phyloP scores from a whole-genome alignment of 2,888 invertebrate species.

The Zygaena filipendulae region DNA sequence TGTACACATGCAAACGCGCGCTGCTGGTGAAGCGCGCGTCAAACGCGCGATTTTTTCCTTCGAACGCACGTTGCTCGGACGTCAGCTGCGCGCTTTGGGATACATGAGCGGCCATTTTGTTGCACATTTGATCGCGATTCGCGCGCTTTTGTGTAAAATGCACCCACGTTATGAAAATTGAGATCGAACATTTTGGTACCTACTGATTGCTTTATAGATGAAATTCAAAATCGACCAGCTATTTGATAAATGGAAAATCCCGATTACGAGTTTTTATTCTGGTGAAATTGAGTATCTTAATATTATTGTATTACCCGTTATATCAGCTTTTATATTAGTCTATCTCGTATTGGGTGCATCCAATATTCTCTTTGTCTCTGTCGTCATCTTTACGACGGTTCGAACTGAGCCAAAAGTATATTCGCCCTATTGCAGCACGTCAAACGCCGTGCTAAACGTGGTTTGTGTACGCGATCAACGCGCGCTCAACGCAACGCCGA shows the following conservation, averaged over 20 bases:
- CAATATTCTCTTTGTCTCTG: conserved; percentile 12
- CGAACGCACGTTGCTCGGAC: conserved; percentile 12
- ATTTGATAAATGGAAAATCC: no score
- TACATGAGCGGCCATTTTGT: conserved; percentile 2
- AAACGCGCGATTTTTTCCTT: conserved; percentile 11
- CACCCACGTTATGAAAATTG: no score
- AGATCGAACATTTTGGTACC: no score
- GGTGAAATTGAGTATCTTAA: no score
- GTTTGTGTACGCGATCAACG: conserved; percentile 10
- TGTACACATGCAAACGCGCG: no score
- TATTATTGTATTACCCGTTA: no score
- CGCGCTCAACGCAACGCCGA: conserved; percentile 10
- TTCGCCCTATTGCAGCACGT: no score
- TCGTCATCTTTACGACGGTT: conserved; percentile 14
- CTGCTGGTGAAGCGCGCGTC: conserved; percentile 7
- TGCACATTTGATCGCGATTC: conserved; percentile 6
- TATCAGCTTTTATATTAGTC: no score
- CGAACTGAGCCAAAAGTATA: no score
- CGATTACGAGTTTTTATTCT: no score
- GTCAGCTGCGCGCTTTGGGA: conserved; percentile 4
- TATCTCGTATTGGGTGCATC: conserved; percentile 12
- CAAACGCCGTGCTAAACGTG: conserved; percentile 7
- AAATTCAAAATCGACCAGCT: no score
- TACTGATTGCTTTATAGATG: no score
- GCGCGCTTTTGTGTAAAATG: conserved; percentile 5